Conservation (phyloP, 2,888 invertebrate species). For the Byasa hedistus region DNA sequence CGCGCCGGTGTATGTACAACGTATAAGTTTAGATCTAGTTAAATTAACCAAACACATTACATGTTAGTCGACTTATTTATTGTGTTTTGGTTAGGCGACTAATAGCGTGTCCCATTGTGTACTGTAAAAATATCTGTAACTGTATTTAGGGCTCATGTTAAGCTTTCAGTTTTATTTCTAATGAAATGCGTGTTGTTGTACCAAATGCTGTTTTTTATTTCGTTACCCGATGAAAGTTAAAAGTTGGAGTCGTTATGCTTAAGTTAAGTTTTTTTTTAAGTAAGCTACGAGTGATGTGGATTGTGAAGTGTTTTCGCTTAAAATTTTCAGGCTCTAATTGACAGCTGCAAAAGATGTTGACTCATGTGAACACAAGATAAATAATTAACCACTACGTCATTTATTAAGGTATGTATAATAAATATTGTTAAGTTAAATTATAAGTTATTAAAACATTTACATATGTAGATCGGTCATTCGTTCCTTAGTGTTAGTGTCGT, state of each 20-base stretch:
- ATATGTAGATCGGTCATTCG: conserved; percentile 24
- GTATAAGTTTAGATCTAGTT: too few species aligned
- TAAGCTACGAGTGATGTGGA: too few species aligned
- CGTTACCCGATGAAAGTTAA: not conserved
- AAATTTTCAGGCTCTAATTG: too few species aligned
- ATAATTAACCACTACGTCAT: too few species aligned
- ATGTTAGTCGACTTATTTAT: conserved; percentile 32
- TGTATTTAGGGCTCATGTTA: conserved; percentile 15
- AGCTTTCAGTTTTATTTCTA: conserved; percentile 34
- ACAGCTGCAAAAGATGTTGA: too few species aligned
- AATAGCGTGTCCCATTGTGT: conserved; percentile 25
- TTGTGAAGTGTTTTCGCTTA: too few species aligned
- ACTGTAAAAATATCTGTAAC: conserved; percentile 24
- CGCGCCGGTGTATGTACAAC: conserved; percentile 15
- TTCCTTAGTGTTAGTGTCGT: conserved; percentile 27
- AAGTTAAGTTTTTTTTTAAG: too few species aligned
- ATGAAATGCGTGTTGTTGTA: conserved; percentile 61
- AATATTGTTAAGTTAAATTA: too few species aligned
- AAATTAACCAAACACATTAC: conserved; percentile 19
- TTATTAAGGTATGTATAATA: too few species aligned
- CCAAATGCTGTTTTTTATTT: conserved; percentile 55
- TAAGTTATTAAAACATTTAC: too few species aligned
- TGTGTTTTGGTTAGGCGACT: conserved; percentile 16
- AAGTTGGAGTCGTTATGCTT: too few species aligned
- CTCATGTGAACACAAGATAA: too few species aligned